These are phyloP conservation scores for Drosophila novamexicana DNA, from an alignment of 1,140 invertebrate species.

Conservation along the genomic window DNA sequence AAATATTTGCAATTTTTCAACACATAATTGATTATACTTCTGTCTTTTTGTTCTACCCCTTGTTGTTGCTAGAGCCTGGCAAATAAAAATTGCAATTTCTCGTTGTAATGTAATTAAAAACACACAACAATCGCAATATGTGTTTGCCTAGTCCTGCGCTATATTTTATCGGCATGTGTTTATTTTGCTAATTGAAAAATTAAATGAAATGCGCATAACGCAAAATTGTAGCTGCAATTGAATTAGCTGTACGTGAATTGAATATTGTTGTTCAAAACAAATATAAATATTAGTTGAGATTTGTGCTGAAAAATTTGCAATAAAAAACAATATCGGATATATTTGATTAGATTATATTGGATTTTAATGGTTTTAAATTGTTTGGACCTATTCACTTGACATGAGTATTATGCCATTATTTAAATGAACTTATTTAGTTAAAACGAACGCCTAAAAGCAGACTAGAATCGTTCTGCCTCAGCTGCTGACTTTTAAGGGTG, in stretches of 20 bases:
- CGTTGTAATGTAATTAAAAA: slow-evolving; percentile 41
- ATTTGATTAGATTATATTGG: no score
- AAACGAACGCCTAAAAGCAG: slow-evolving; percentile 28
- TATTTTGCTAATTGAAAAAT: slow-evolving; percentile 65
- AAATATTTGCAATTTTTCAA: neutral
- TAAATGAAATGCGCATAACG: slow-evolving; percentile 38
- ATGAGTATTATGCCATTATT: neutral
- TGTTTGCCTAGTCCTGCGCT: slow-evolving; percentile 19
- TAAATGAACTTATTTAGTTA: neutral
- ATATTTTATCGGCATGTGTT: slow-evolving; percentile 29
- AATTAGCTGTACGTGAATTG: slow-evolving; percentile 13
- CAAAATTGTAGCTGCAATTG: slow-evolving; percentile 20
- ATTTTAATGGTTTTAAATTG: no score
- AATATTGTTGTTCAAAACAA: neutral
- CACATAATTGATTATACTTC: neutral
- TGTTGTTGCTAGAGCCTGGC: no score
- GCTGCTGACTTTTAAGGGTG: slow-evolving; percentile 2
- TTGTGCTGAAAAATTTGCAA: no score
- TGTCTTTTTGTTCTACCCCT: neutral
- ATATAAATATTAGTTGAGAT: neutral
- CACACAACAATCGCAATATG: slow-evolving; percentile 3
- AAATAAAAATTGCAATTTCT: slow-evolving; percentile 32
- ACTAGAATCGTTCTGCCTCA: slow-evolving; percentile 1
- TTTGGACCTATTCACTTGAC: no score
- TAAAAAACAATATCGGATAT: no score